Evolutionary conservation across 2,888 invertebrate genomes (phyloP), one percentile per base, ranked within the genome.

Genomic region (Steromphala cineraria): DNA sequence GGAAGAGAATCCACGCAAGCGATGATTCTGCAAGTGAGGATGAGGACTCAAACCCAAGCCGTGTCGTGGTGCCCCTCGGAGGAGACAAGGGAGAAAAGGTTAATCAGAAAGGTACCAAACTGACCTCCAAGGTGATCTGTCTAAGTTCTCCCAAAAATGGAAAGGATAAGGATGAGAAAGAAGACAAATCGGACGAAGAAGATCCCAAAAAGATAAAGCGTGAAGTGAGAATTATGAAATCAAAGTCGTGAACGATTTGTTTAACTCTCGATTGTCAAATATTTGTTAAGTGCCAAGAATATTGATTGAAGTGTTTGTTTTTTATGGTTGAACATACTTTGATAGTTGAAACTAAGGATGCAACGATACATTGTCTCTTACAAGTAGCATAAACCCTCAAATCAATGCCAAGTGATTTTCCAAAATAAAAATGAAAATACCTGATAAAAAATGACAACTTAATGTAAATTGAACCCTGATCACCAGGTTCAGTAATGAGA

Each of bases 71-170:
- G 21, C 75, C 56, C 19, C 53, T 53, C 10, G 19, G 36, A 0
- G 55, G 55, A 28, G n/a, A n/a, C n/a, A 77, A 77, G 19, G 55
- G 77, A 36, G 55, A 77, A n/a, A 55, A 55, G 10, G 15, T 56
- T 17, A 55, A 56, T 56, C 77, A 55, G 56, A 77, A 55, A 36
- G 17, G 36, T 36, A 24, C 75, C 15, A 77, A 80, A 76, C 78
- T 85, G 62, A 82, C 79, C 28, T 84, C 85, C 3, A 85, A 85
- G 75, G 85, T 85, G 19, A 84, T 85, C 46, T 85, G 84, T 67
- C 53, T 84, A 17, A 78, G 80, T 40, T 28, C 53, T 0, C 21
- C 17, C 17, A n/a, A 21, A 2, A 46, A 46, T 13, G 36, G 36
- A 7, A 53, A 53, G 28, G 55, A 31, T 31, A 77, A 77, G 15